Conservation (phyloP, 2,888 invertebrate species). For the Monoplex corrugatus region DNA sequence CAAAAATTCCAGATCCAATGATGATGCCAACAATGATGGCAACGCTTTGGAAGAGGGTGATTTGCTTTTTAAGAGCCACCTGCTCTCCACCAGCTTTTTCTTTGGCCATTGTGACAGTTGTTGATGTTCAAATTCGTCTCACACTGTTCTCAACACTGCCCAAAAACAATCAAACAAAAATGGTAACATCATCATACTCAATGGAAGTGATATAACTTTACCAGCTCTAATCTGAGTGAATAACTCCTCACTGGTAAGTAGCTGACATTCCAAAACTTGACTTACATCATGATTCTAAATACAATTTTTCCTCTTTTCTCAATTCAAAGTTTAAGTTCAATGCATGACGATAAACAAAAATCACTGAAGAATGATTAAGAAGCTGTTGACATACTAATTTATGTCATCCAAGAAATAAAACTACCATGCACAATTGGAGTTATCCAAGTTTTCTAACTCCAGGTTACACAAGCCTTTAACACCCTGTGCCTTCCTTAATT, state of each 20-base stretch:
- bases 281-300: background rate
- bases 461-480: too few relatives aligned
- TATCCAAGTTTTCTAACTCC: too few relatives aligned
- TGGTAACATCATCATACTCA: background rate
- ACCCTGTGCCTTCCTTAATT: too few relatives aligned
- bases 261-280: background rate
- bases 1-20: slow-evolving; percentile 97
- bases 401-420: too few relatives aligned
- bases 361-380: too few relatives aligned
- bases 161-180: background rate
- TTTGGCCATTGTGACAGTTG: slow-evolving; percentile 24
- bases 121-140: background rate
- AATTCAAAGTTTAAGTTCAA: too few relatives aligned
- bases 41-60: slow-evolving; percentile 93
- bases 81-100: slow-evolving; percentile 54
- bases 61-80: slow-evolving; percentile 89
- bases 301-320: background rate
- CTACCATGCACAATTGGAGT: too few relatives aligned
- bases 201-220: background rate
- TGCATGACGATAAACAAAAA: too few relatives aligned
- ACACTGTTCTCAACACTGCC: background rate
- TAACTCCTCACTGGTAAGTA: background rate
- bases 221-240: background rate
- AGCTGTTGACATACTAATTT: too few relatives aligned
- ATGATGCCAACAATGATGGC: slow-evolving; percentile 97